A percentile compares a stretch with the other conserved stretches of the same genome.
phyloP scores from a whole-genome alignment of 2,113 vertebrate genomes.

The Rostratula benghalensis region DNA sequence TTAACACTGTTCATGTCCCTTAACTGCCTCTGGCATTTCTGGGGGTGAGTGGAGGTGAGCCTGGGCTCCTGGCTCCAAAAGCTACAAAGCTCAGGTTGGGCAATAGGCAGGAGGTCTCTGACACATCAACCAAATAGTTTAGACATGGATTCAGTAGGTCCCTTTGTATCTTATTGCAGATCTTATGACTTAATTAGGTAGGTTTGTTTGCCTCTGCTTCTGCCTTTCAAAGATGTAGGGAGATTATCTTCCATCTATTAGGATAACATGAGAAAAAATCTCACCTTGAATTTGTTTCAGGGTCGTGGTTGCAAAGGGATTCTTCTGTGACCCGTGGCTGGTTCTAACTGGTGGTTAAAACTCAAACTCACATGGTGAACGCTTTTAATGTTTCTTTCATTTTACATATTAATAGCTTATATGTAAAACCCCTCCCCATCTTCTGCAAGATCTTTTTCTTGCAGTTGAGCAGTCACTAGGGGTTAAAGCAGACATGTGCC shows the following conservation, averaged over 20 bases:
- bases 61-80: background rate
- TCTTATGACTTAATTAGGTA: background rate
- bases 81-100: background rate
- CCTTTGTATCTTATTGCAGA: background rate
- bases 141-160: background rate
- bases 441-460: background rate
- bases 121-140: background rate
- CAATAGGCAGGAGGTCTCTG: background rate
- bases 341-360: background rate
- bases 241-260: background rate
- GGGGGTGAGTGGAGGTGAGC: background rate
- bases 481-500: background rate
- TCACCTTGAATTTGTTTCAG: background rate
- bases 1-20: background rate
- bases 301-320: background rate
- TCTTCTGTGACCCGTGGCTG: background rate
- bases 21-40: background rate
- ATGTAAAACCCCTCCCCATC: background rate
- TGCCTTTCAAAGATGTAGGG: background rate
- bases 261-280: background rate
- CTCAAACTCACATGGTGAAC: background rate
- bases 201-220: background rate
- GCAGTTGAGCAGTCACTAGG: background rate
- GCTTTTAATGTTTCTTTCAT: background rate
- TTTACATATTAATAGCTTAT: background rate